Percentiles rank a stretch among this genome's conserved stretches.
phyloP scores from a whole-genome alignment of 2,888 invertebrate species.

The Yponomeuta evonymella region DNA sequence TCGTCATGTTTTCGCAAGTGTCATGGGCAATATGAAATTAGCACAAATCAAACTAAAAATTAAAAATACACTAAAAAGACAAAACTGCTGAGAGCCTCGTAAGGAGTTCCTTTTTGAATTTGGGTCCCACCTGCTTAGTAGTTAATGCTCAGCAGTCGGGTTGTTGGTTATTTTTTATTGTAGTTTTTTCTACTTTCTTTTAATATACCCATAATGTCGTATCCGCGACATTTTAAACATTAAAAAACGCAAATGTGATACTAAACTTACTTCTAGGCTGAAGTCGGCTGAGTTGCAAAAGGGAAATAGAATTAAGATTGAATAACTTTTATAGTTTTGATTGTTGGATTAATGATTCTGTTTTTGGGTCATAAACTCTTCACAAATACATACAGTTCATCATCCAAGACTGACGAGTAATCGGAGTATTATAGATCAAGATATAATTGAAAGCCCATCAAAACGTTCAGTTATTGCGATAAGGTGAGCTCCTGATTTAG shows the following conservation, averaged over 20 bases:
- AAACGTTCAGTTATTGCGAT: constrained; percentile 26
- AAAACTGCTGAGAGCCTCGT: too few species aligned
- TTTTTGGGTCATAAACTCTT: neutral
- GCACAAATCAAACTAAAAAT: too few species aligned
- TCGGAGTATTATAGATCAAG: constrained; percentile 2
- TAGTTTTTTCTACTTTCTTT: too few species aligned
- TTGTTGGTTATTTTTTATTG: too few species aligned
- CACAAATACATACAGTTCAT: neutral
- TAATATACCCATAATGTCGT: constrained; percentile 5
- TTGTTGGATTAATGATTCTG: neutral
- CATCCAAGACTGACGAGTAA: constrained; percentile 9
- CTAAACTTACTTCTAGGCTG: neutral
- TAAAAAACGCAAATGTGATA: neutral
- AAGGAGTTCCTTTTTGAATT: too few species aligned
- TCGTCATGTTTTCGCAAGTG: too few species aligned
- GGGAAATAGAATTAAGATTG: neutral
- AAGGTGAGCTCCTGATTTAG: neutral
- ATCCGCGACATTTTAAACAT: neutral
- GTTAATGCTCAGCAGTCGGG: too few species aligned
- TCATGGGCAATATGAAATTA: too few species aligned
- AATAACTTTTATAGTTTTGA: neutral
- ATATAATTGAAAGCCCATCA: constrained; percentile 41
- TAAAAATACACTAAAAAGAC: too few species aligned
- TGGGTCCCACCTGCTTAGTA: too few species aligned
- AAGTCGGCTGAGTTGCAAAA: neutral